These are phyloP conservation scores for Drosophila niveifrons DNA, from an alignment of 2,888 invertebrate genomes.

Conservation along the genomic window DNA sequence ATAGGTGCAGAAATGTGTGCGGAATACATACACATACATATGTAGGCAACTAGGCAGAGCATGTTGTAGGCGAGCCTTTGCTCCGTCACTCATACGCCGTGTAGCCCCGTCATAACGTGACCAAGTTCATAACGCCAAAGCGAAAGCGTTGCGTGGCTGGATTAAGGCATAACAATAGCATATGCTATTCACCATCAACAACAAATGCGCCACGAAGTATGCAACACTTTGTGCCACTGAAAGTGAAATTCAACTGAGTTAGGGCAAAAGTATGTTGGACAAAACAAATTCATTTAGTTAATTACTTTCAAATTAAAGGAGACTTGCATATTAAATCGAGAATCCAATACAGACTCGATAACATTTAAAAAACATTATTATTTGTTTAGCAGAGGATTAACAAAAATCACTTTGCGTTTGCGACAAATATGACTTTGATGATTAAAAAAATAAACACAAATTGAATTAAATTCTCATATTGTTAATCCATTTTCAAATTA, in stretches of 20 bases:
- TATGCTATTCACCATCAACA: not conserved
- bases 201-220: conserved; percentile 7
- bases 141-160: conserved; percentile 16
- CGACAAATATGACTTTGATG: no score
- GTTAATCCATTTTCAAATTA: no score
- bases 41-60: conserved; percentile 54
- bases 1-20: conserved; percentile 24
- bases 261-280: not conserved
- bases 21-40: no score
- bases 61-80: not conserved
- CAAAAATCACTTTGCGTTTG: no score
- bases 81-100: not conserved
- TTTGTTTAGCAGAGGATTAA: no score
- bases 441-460: no score
- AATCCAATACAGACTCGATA: no score
- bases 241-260: not conserved
- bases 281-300: not conserved
- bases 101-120: conserved; percentile 1
- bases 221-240: not conserved
- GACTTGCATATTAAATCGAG: no score
- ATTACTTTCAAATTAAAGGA: no score
- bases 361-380: no score
- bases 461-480: no score
- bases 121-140: conserved; percentile 4
- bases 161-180: conserved; percentile 3